phyloP scores from a whole-genome alignment of 2,113 vertebrate genomes.

The Lycaon pictus region DNA sequence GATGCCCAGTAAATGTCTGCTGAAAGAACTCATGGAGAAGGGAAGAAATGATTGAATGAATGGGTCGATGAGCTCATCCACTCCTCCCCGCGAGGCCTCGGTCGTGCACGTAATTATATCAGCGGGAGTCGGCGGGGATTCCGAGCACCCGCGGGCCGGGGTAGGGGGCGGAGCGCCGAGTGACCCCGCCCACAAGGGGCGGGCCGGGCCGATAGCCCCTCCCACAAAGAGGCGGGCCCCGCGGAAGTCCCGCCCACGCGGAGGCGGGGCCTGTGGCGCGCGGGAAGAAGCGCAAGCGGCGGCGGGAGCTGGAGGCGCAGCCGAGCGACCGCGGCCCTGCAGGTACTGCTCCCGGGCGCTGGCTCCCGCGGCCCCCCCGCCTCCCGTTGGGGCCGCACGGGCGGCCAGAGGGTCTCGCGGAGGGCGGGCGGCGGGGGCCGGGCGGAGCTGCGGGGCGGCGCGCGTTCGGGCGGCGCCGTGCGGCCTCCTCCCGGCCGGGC shows the following conservation, averaged over 20 bases:
- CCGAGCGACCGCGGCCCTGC: rapidly evolving
- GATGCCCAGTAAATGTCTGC: not conserved
- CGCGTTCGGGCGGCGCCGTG: not conserved
- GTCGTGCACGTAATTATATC: not conserved
- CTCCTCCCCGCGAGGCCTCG: rapidly evolving
- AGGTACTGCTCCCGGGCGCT: not conserved
- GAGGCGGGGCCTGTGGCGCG: conserved; percentile 46
- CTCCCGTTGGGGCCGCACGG: not conserved
- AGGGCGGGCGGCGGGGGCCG: not conserved
- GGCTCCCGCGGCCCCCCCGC: not conserved
- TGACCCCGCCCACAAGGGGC: not conserved
- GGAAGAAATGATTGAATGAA: not conserved
- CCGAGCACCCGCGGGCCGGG: rapidly evolving
- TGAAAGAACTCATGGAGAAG: not conserved
- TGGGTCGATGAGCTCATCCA: rapidly evolving
- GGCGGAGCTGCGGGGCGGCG: not conserved
- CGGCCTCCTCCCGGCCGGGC: too few relatives aligned
- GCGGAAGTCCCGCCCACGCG: rapidly evolving
- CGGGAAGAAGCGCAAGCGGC: conserved; percentile 47
- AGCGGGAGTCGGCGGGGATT: rapidly evolving
- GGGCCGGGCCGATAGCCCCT: rapidly evolving
- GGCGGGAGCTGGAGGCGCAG: not conserved
- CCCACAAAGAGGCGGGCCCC: rapidly evolving
- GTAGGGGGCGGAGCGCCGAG: not conserved
- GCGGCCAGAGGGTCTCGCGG: not conserved